A percentile compares a stretch with the other conserved stretches of the same genome.
Conservation (phyloP, 1,140 invertebrate species). For the Drosophila rhopaloa region DNA sequence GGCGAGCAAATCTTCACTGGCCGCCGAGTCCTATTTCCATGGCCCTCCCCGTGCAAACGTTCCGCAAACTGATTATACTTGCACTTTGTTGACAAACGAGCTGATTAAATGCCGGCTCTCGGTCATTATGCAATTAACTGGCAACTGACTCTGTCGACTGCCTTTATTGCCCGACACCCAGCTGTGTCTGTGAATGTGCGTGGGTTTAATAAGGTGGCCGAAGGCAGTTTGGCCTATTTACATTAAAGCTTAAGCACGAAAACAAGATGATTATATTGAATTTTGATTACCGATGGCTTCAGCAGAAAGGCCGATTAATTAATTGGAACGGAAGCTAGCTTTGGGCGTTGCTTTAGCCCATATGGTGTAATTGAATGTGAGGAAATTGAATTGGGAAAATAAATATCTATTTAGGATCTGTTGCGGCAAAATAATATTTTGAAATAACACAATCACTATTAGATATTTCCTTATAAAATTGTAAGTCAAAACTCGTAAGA, state of each 20-base stretch:
- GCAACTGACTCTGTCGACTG: conserved; percentile 42
- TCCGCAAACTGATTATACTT: conserved; percentile 54
- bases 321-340: neutral
- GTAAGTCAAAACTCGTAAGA: too few relatives aligned
- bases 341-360: neutral
- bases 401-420: neutral
- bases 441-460: too few relatives aligned
- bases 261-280: conserved; percentile 6
- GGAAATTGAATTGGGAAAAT: neutral
- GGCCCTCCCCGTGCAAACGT: conserved; percentile 58
- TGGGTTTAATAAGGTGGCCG: conserved; percentile 8
- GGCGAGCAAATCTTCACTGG: conserved; percentile 12
- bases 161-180: conserved; percentile 44
- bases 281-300: conserved; percentile 12
- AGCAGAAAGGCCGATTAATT: neutral
- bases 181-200: neutral
- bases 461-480: too few relatives aligned
- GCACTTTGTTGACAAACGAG: conserved; percentile 80
- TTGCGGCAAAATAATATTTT: neutral
- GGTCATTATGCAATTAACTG: conserved; percentile 80
- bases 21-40: neutral
- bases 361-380: neutral
- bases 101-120: conserved; percentile 78
- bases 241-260: conserved; percentile 30
- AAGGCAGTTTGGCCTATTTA: conserved; percentile 43